Evolutionary conservation across 2,113 vertebrate genomes (phyloP), one percentile per base, ranked within the genome.

Genomic region (Brevimyrus niger): DNA sequence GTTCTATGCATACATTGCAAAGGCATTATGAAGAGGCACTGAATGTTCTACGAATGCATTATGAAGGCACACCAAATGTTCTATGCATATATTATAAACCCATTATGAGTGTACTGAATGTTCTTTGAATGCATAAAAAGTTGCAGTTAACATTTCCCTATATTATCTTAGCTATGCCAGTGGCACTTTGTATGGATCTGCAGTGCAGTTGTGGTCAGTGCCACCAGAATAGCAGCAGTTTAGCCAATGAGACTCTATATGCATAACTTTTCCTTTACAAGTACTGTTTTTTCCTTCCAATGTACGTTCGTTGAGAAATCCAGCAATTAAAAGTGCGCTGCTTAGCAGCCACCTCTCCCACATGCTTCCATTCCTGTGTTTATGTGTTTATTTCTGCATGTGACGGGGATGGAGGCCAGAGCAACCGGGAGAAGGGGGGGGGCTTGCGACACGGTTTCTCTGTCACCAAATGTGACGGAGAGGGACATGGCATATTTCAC

Each of bases 211-310:
- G 17, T 23, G 85, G 55, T 85, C 38, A 90, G 21, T 88, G 69
- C n/a, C 48, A 61, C 31, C 89, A 84, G 90, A 92, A 90, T 87
- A 86, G 88, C 35, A 55, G 89, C 89, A 58, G 88, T 73, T 88
- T 23, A 27, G 88, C 87, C 91, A 92, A 91, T 91, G 90, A 92
- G 86, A 87, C 42, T 85, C 38, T 91, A 58, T 47, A 83, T 51
- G 86, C 55, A 58, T 89, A 92, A 84, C 87, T 85, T 91, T 89
- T 90, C 89, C 92, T 91, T 90, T 44, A 90, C 91, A 88, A 82
- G 55, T 55, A 87, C 44, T n/a, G 48, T 21, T 55, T 53, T 47
- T 38, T 91, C 89, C 86, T 85, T 88, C 89, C 69, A 76, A 91
- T 86, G 87, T 58, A 55, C 89, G 87, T 88, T 89, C 90, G 92